These are phyloP conservation scores for Bufo gargarizans DNA, from an alignment of 2,113 vertebrate genomes.

Conservation along the genomic window DNA sequence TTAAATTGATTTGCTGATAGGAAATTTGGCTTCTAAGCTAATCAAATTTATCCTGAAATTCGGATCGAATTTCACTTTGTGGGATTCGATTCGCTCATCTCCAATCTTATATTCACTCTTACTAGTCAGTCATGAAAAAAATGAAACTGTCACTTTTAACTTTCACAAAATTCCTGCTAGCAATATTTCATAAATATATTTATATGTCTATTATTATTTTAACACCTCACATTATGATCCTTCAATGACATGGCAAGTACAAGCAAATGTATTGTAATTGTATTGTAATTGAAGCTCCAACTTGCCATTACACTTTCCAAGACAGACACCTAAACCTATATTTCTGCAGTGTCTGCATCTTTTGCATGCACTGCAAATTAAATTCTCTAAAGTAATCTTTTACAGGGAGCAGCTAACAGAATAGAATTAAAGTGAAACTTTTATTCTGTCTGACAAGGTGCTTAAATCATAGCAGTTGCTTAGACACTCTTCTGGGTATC, in stretches of 20 bases:
- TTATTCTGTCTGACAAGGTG: constrained; percentile 51
- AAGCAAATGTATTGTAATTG: constrained; percentile 8
- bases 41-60: too few species aligned
- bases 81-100: too few species aligned
- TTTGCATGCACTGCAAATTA: constrained; percentile 44
- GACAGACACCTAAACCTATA: not conserved
- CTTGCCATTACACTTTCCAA: not conserved
- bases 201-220: constrained; percentile 19
- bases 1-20: too few species aligned
- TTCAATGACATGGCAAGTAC: not conserved
- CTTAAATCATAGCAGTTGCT: constrained; percentile 43
- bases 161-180: not conserved
- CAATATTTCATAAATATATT: constrained; percentile 17
- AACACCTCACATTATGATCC: constrained; percentile 11
- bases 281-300: not conserved
- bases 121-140: too few species aligned
- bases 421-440: constrained; percentile 43
- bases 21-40: too few species aligned
- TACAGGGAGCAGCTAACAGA: constrained; percentile 25
- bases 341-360: not conserved
- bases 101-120: too few species aligned
- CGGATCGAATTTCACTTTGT: too few species aligned
- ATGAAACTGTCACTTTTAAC: not conserved
- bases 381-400: constrained; percentile 45
- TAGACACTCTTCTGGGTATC: constrained; percentile 44